Percentiles rank a stretch among this genome's conserved stretches.
phyloP scores from a whole-genome alignment of 2,113 vertebrate species.

The Sitta europaea region DNA sequence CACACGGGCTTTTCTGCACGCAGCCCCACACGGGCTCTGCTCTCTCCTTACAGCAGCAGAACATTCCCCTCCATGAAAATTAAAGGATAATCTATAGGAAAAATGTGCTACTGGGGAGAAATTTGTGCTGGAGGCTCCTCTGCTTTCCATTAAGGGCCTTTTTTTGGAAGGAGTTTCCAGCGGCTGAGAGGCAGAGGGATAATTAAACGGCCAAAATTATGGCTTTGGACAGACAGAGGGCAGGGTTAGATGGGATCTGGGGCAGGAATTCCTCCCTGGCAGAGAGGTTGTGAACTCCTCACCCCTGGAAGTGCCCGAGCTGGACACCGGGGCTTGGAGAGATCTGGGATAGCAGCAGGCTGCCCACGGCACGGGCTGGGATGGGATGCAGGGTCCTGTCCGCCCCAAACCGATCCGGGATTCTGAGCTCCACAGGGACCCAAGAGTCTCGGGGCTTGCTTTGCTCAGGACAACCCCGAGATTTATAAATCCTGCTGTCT shows the following conservation, averaged over 20 bases:
- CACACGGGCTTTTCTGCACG: not conserved
- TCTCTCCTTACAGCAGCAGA: not conserved
- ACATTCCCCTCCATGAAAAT: not conserved
- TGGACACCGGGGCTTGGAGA: not conserved
- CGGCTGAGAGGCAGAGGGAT: not conserved
- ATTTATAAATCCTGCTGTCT: too few species aligned
- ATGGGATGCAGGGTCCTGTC: not conserved
- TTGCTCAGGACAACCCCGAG: too few species aligned
- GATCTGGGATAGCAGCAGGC: rapidly evolving
- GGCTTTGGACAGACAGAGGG: not conserved
- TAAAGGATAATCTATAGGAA: not conserved
- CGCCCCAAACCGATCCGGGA: not conserved
- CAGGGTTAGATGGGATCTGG: not conserved
- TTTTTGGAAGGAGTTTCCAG: not conserved
- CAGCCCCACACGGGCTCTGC: not conserved
- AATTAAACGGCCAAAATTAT: not conserved
- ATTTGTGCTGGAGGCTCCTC: not conserved
- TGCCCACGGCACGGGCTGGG: not conserved
- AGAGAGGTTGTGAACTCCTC: not conserved
- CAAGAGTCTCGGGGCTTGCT: too few species aligned
- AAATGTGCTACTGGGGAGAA: not conserved
- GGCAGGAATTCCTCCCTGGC: not conserved
- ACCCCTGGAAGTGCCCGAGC: not conserved
- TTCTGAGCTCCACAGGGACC: not conserved
- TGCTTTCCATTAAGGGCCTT: not conserved